phyloP scores from a whole-genome alignment of 2,797 vertebrate species.

The Aratinga solstitialis region DNA sequence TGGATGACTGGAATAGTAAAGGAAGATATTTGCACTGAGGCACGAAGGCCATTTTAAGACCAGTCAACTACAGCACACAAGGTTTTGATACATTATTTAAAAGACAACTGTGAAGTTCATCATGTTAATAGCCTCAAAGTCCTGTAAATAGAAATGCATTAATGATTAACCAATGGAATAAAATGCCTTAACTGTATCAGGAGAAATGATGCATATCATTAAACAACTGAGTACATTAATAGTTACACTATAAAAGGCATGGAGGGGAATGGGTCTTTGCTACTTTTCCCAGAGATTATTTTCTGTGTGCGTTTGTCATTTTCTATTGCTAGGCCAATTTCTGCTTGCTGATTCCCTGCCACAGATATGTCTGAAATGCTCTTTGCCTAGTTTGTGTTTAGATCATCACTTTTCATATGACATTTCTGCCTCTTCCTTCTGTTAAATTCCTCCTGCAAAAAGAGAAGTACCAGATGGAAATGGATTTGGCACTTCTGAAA shows the following conservation, averaged over 20 bases:
- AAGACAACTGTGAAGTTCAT: background rate
- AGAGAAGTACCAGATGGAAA: background rate
- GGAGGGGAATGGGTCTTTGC: background rate
- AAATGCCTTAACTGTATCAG: background rate
- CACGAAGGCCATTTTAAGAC: background rate
- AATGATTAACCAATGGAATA: background rate
- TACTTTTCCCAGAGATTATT: background rate
- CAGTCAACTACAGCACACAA: background rate
- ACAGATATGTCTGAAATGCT: background rate
- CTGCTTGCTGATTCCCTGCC: background rate
- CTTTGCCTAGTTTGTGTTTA: background rate
- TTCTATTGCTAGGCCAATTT: background rate
- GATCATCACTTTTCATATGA: background rate
- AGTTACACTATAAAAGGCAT: background rate
- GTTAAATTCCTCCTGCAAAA: background rate
- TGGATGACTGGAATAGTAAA: background rate
- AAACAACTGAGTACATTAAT: background rate
- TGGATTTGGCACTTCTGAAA: background rate
- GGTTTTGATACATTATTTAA: background rate
- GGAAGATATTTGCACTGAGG: background rate
- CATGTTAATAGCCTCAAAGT: background rate
- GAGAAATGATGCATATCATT: background rate
- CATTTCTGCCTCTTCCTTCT: background rate
- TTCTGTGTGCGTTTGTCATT: background rate
- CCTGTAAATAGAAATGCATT: background rate